phyloP scores from a whole-genome alignment of 2,113 vertebrate species.

The Paradoxurus hermaphroditus region DNA sequence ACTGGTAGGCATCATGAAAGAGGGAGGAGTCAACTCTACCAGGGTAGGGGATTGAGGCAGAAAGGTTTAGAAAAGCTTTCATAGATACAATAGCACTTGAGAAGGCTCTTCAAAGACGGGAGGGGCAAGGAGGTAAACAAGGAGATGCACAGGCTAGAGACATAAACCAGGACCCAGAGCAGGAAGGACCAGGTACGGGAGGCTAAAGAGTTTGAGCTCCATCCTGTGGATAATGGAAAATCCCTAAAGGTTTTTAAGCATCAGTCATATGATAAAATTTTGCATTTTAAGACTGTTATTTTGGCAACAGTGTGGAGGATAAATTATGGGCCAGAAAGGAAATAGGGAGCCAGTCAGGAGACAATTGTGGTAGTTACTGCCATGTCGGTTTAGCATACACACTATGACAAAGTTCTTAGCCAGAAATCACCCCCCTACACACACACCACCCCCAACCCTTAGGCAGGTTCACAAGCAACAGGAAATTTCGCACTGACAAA shows the following conservation, averaged over 20 bases:
- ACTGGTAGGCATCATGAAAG: not conserved
- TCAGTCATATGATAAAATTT: not conserved
- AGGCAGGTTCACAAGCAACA: not conserved
- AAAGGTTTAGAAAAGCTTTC: not conserved
- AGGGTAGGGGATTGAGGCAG: fast-evolving
- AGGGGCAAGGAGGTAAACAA: not conserved
- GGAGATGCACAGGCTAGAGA: not conserved
- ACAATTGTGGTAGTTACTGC: not conserved
- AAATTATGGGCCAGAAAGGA: not conserved
- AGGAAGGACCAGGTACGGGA: not conserved
- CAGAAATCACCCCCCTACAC: not conserved
- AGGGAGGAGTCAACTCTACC: not conserved
- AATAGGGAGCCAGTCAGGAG: not conserved
- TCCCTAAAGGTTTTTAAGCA: not conserved
- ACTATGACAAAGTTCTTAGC: not conserved
- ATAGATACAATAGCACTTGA: not conserved
- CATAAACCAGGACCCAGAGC: not conserved
- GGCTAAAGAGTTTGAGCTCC: not conserved
- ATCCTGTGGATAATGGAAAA: not conserved
- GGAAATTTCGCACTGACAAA: not conserved
- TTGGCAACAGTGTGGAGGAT: not conserved
- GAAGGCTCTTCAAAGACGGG: not conserved
- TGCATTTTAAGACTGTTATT: not conserved
- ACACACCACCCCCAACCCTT: not conserved
- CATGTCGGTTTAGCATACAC: not conserved